phyloP scores from a whole-genome alignment of 2,797 vertebrate species.

The Pelobates cultripes region DNA sequence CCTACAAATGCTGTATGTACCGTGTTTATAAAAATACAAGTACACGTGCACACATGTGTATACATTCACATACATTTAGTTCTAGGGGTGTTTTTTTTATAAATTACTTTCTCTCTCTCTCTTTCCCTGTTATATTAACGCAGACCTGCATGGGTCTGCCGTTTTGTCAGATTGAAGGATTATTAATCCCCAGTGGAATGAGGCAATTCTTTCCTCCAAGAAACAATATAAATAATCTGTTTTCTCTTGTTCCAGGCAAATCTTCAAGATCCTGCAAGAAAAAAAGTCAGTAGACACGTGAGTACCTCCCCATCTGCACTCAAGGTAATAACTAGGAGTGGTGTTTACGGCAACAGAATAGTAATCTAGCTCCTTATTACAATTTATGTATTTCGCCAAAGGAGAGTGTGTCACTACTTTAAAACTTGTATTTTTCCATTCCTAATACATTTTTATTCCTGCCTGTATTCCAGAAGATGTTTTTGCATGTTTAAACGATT shows the following conservation, averaged over 20 bases:
- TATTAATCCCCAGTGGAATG: constrained; percentile 9
- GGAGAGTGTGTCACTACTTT: no score
- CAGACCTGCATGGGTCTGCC: neutral
- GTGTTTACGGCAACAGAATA: neutral
- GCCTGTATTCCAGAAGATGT: no score
- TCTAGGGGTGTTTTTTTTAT: neutral
- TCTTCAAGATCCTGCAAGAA: neutral
- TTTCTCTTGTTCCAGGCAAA: constrained; percentile 4
- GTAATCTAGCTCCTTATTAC: no score
- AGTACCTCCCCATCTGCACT: neutral
- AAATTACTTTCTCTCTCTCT: neutral
- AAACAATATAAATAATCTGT: constrained; percentile 18
- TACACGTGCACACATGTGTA: no score
- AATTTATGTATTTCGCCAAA: no score
- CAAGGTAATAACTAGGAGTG: neutral
- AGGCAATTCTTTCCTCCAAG: neutral
- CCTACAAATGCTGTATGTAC: no score
- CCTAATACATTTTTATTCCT: no score
- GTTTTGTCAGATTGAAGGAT: neutral
- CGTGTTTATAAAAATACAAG: no score
- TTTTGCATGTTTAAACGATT: no score
- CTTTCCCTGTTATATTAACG: neutral
- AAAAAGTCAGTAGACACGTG: neutral
- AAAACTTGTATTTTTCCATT: no score
- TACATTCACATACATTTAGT: no score